Base-by-base conservation (phyloP, 1,140 invertebrate genomes). In the Scylla paramamosain region DNA sequence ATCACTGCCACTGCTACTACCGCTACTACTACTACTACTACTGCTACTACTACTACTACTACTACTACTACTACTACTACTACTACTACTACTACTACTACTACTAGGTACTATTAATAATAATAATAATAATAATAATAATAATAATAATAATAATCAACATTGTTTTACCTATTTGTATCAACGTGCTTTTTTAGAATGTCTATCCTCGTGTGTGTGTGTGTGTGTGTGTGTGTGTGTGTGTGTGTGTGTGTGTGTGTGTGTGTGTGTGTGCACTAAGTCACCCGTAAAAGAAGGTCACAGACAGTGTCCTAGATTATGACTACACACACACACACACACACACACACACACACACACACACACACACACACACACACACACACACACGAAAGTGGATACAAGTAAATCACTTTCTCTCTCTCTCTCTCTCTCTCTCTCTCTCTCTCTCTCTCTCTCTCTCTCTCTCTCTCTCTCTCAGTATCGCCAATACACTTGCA, bases 311-410 rank as follows among this genome's bases (percentile, higher is more conserved):
- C 29, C 20, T 31, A 14, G 67, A 8, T 32, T 45, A 92, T 45
- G 77, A 20, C 25, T 25, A 32, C 8, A 92, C 39, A 92, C n/a
- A 92, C 39, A 92, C 32, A 92, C n/a, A 82, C 32, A 92, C 39
- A 92, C 67, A 92, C 77, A 92, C 39, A 83, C 77, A 92, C 39
- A 92, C 77, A 92, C 39, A 92, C 77, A 92, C 39, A 92, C 77
- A 45, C 39, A 92, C 77, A 92, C 39, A 92, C 77, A 92, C 39
- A 82, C 77, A 92, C 39, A 82, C 77, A 92, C 39, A 82, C 77
- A 92, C 39, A 82, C 25, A 82, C n/a, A 92, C 39, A 92, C n/a
- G 77, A 20, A 92, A n/a, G 67, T 59, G 16, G 10, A n/a, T n/a
- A 77, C 20, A 12, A 77, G 12, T n/a, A 77, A 7, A n/a, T 77